phyloP scores from a whole-genome alignment of 2,888 invertebrate species.

The Andrena haemorrhoa region DNA sequence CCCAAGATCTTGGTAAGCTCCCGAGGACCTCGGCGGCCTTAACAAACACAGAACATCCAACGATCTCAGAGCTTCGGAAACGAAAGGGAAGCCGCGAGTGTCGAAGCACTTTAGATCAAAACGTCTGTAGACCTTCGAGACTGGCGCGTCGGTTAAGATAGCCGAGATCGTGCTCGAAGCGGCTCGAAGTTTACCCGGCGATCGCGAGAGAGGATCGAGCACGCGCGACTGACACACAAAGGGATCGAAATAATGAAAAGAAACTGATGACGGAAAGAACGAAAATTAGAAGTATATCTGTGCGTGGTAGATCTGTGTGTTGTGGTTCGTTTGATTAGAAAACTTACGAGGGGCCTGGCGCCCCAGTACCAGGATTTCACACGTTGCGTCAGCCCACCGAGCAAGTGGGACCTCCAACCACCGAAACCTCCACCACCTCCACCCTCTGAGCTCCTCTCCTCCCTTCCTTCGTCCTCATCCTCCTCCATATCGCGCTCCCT shows the following conservation, averaged over 20 bases:
- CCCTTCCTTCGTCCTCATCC: slow-evolving; percentile 83
- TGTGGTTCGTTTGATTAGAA: slow-evolving; percentile 60
- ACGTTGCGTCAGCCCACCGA: slow-evolving; percentile 98
- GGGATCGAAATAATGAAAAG: background rate
- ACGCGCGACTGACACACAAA: background rate
- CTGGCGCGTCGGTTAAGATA: background rate
- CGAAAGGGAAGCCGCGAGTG: background rate
- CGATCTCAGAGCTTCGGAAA: background rate
- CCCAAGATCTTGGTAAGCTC: background rate
- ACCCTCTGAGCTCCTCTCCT: slow-evolving; percentile 84
- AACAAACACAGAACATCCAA: background rate
- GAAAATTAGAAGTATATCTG: slow-evolving; percentile 45
- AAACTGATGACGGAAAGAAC: slow-evolving; percentile 1
- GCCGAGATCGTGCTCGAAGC: background rate
- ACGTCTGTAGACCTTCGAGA: background rate
- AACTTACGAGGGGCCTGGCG: slow-evolving; percentile 97
- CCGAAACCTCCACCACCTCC: slow-evolving; percentile 86
- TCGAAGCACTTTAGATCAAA: no score
- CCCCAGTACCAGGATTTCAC: slow-evolving; percentile 99
- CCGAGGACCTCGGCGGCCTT: background rate
- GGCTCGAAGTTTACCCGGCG: background rate
- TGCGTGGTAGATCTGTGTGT: slow-evolving; percentile 61
- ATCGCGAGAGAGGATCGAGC: background rate
- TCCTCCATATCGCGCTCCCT: slow-evolving; percentile 84
- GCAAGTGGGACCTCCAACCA: slow-evolving; percentile 95